A percentile compares a stretch with the other conserved stretches of the same genome.
phyloP scores from a whole-genome alignment of 2,113 vertebrate genomes.

The Mastomys natalensis region DNA sequence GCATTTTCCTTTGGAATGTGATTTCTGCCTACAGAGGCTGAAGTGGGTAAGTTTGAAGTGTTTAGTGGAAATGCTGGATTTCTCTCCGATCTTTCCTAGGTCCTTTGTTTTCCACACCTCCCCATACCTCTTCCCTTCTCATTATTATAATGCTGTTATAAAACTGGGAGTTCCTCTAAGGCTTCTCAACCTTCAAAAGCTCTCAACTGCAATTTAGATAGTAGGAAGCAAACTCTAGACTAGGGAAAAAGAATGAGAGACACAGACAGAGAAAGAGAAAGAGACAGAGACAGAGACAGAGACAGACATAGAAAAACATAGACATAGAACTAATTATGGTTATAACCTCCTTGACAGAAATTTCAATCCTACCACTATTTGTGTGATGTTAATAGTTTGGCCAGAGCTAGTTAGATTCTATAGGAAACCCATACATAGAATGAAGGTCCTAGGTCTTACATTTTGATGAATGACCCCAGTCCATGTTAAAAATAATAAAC shows the following conservation, averaged over 20 bases:
- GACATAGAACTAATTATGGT: constrained; percentile 44
- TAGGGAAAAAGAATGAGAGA: neutral
- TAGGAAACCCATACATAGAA: constrained; percentile 50
- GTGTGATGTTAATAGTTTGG: constrained; percentile 28
- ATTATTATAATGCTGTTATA: constrained; percentile 77
- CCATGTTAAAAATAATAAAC: constrained; percentile 25
- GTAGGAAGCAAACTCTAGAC: constrained; percentile 58
- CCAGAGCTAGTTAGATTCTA: neutral
- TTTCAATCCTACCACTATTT: constrained; percentile 52
- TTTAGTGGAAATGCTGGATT: constrained; percentile 84
- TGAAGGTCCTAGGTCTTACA: constrained; percentile 11
- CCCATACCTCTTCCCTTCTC: constrained; percentile 41
- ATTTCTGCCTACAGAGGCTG: constrained; percentile 89
- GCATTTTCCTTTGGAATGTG: constrained; percentile 90
- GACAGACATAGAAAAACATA: neutral
- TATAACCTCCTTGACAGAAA: constrained; percentile 64
- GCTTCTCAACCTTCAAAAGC: constrained; percentile 74
- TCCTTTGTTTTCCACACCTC: constrained; percentile 65
- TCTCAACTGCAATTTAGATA: constrained; percentile 59
- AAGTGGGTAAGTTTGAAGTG: constrained; percentile 82
- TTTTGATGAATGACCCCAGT: constrained; percentile 37
- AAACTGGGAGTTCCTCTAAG: constrained; percentile 66
- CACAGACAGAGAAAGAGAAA: neutral
- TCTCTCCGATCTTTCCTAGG: constrained; percentile 82
- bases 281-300: neutral